Base-by-base conservation (phyloP, 1,140 invertebrate genomes). In the Drosophila takahashii region DNA sequence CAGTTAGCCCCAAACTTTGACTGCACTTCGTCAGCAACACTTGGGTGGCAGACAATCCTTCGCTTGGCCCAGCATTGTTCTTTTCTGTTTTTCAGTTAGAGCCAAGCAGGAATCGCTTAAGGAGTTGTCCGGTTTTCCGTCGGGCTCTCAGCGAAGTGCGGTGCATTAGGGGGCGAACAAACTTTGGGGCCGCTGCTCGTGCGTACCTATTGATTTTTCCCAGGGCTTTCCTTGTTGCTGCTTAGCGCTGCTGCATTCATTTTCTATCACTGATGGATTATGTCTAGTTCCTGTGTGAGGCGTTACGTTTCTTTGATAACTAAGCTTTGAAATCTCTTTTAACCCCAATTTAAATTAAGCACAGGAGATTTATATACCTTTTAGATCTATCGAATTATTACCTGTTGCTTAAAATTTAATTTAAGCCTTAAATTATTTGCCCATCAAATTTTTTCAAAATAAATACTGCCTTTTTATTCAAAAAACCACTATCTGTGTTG, bases 171-270 rank as follows among this genome's bases (percentile, higher is more conserved):
- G 42, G 15, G 32, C 42, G 74, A 29, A 26, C 13, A 32, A 34
- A 47, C 36, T 44, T 18, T 37, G 42, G 45, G 32, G 58, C 39
- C 44, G 53, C 60, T 70, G 52, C 59, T 84, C 61, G 66, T 75
- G 67, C 81, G 74, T 86, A 75, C 71, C 77, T 85, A 85, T 85
- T 87, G 81, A 85, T 85, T 85, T 86, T 85, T 85, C 83, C 77
- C 73, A 66, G 59, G 73, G 41, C 37, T 66, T 67, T 44, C 39
- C 27, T 16, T 51, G 32, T 56, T 60, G 13, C 18, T 54, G n/a
- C 57, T 39, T 10, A 42, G 58, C 48, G 54, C 42, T 59, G 36
- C 32, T 78, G 44, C 60, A 59, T 22, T 36, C 29, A 54, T 42
- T 41, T 54, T 41, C 9, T n/a, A 45, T 22, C 22, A 22, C 22